Base-by-base conservation (phyloP, 2,113 vertebrate genomes). In the Amia ocellicauda region DNA sequence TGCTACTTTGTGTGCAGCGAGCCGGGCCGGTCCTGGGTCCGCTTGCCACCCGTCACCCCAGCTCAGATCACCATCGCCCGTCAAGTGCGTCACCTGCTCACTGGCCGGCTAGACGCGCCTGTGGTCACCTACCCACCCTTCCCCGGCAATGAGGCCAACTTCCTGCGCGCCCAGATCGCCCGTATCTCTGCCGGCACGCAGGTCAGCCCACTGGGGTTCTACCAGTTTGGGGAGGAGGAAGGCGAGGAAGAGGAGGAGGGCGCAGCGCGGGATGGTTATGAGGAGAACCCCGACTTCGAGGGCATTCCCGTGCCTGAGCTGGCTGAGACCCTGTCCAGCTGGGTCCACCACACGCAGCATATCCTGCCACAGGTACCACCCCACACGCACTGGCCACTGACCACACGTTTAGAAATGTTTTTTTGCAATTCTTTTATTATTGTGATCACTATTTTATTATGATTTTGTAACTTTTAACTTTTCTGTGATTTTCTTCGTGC, bases 111-210 rank as follows among this genome's bases (percentile, higher is more conserved):
- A 43, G 88, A 95, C 36, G 69, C 83, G 16, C 85, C 91, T 2
- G 14, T 98, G 17, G 61, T 88, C 56, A 94, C 90, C 74, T 96
- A 92, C 63, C 97, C 95, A 1, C 93, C 93, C 17, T 99, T 98
- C 76, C 93, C 92, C 3, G 96, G 97, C 27, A 93, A 91, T 7
- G 97, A 99, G 74, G 79, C 85, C 66, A 94, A 95, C 75, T 98
- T 97, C 62, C 79, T 99, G 65, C 82, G 97, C 1, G 92, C 95
- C 11, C 96, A 98, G 76, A 94, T 99, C 13, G 93, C 96, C 54
- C 90, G 96, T 0, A 98, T 99, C 80, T 97, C 95, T 26, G 95
- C 93, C 1, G 91, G 89, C 8, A 94, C 97, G 0, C 95, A 96
- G 0, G 73, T 98, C 69, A 96, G 95, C 67, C 97, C 96, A 11